These are phyloP conservation scores for Pinctada fucata DNA, from an alignment of 2,888 invertebrate species.

Conservation along the genomic window DNA sequence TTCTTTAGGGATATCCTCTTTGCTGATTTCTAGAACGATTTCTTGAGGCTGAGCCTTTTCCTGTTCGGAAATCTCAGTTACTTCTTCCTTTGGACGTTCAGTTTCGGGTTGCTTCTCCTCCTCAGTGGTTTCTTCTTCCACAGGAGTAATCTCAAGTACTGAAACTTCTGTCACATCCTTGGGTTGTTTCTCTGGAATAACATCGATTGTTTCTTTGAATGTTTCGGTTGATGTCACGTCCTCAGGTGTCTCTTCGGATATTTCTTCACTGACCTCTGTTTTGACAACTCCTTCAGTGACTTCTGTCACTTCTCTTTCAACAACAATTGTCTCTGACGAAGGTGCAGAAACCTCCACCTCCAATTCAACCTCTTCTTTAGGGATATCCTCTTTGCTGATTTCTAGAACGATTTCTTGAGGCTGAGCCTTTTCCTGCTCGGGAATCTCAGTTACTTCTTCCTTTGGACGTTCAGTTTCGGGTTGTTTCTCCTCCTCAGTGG, in stretches of 20 bases:
- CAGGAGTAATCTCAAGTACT: not conserved
- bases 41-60: too few relatives aligned
- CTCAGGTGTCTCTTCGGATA: not conserved
- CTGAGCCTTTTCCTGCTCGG: too few relatives aligned
- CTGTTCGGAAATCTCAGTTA: not conserved
- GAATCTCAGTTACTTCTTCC: too few relatives aligned
- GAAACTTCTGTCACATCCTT: not conserved
- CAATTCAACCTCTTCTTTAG: not conserved
- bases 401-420: too few relatives aligned
- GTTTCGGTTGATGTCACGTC: not conserved
- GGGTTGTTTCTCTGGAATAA: not conserved
- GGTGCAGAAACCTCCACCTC: not conserved
- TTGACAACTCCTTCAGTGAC: not conserved
- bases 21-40: too few relatives aligned
- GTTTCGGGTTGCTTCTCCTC: not conserved
- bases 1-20: too few relatives aligned
- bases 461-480: too few relatives aligned
- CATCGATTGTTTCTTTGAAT: not conserved
- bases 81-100: constrained; percentile 18
- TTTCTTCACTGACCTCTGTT: not conserved
- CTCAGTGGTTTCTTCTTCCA: constrained; percentile 32
- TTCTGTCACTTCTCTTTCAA: too few relatives aligned
- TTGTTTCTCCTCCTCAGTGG: too few relatives aligned
- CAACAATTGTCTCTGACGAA: not conserved
- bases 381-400: not conserved